These are phyloP conservation scores for Apis laboriosa DNA, from an alignment of 1,140 invertebrate species.

Conservation along the genomic window DNA sequence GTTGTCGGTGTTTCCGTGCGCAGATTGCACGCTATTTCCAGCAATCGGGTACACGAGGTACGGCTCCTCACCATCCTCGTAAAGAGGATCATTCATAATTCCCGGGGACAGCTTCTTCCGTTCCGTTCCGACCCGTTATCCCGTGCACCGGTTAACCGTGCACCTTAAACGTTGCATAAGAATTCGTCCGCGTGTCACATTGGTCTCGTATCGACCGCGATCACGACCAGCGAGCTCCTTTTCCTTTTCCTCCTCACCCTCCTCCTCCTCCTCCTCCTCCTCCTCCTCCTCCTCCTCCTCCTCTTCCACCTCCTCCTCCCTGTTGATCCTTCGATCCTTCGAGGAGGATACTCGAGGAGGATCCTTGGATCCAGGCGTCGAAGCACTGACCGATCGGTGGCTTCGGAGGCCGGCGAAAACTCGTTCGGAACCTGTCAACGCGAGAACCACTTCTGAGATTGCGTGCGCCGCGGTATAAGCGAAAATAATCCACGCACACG, in stretches of 20 bases:
- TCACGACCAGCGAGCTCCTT: background rate
- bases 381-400: background rate
- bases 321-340: background rate
- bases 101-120: background rate
- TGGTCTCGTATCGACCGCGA: background rate
- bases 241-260: background rate
- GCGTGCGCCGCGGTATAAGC: conserved; percentile 61
- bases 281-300: no score
- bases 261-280: no score
- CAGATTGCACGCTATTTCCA: conserved; percentile 19
- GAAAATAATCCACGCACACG: conserved; percentile 67
- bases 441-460: conserved; percentile 68
- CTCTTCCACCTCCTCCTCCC: background rate
- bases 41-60: background rate
- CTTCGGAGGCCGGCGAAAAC: conserved; percentile 35
- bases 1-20: conserved; percentile 4
- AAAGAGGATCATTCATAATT: conserved; percentile 36
- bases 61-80: background rate
- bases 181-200: background rate
- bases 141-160: background rate
- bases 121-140: background rate
- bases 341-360: background rate
- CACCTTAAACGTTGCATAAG: conserved; percentile 25
- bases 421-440: conserved; percentile 63
- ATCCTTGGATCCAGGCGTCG: background rate